These are phyloP conservation scores for Sebastes hubbsi DNA, from an alignment of 2,797 vertebrate species.

Conservation along the genomic window DNA sequence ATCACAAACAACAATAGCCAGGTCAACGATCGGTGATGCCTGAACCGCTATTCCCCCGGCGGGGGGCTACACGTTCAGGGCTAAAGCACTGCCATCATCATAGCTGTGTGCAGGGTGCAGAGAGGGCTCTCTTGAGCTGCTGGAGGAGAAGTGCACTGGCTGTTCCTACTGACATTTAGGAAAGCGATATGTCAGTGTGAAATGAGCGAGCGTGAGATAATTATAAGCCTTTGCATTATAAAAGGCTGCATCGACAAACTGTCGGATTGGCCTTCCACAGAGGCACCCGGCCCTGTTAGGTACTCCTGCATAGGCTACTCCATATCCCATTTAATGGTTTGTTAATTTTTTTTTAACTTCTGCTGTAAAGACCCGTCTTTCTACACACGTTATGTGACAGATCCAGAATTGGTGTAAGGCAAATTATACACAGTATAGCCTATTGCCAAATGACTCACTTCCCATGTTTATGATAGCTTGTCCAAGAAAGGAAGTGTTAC, in stretches of 20 bases:
- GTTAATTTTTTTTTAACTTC: slow-evolving; percentile 65
- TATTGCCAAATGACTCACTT: slow-evolving; percentile 47
- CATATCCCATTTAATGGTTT: slow-evolving; percentile 77
- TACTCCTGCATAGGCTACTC: slow-evolving; percentile 67
- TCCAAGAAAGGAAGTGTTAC: slow-evolving; percentile 43
- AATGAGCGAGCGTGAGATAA: slow-evolving; percentile 89
- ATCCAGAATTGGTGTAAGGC: neutral
- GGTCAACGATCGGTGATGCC: slow-evolving; percentile 93
- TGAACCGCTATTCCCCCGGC: slow-evolving; percentile 86
- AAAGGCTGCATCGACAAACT: slow-evolving; percentile 87
- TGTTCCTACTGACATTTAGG: slow-evolving; percentile 93
- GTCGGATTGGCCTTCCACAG: slow-evolving; percentile 77
- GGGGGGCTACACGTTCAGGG: slow-evolving; percentile 71
- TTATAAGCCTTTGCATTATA: slow-evolving; percentile 92
- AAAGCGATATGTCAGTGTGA: slow-evolving; percentile 89
- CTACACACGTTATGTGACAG: slow-evolving; percentile 19
- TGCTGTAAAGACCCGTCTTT: slow-evolving; percentile 48
- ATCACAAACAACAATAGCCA: slow-evolving; percentile 98
- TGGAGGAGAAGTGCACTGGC: slow-evolving; percentile 74
- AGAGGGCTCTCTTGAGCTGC: slow-evolving; percentile 73
- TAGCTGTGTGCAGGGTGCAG: slow-evolving; percentile 84
- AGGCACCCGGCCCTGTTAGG: slow-evolving; percentile 70
- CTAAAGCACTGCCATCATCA: slow-evolving; percentile 83
- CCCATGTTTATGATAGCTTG: slow-evolving; percentile 51
- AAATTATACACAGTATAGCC: slow-evolving; percentile 27